Evolutionary conservation across 2,797 vertebrate genomes (phyloP), one percentile per base, ranked within the genome.

Genomic region (Propithecus deckenii): DNA sequence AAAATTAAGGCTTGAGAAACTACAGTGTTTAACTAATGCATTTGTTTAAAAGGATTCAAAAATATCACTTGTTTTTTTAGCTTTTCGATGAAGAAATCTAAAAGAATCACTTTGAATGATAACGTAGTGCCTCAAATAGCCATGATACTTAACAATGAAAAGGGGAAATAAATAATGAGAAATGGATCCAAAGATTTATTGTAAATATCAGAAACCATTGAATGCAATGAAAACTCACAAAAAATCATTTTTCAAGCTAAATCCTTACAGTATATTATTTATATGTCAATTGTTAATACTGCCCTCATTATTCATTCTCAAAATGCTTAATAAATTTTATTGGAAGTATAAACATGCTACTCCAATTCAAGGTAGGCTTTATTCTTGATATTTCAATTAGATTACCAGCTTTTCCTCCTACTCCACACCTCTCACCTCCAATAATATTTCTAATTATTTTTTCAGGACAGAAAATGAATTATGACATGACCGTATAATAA

Each of bases 31-130:
- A 97, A 72, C 20, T 79, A 10, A 55, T 2, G 4, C 2, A 50
- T 89, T 97, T 96, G 48, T 97, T 84, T n/a, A 96, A 50, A 97
- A 97, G 43, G 3, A 78, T 76, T 94, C 69, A 96, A 94, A 95
- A 98, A 72, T 96, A 95, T 10, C 4, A 46, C 30, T 97, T 96
- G 71, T 96, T 98, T 94, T 95, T 83, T 96, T 65, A 86, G 90
- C 46, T 97, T 95, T 86, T n/a, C 32, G 59, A 74, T 80, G 35
- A 97, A 98, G 67, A 86, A 94, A 52, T 55, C 28, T 71, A 78
- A 72, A 95, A 23, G 28, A 96, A 95, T 97, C 28, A 91, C 10
- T 5, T 12, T 18, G 80, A 97, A 97, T 97, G 88, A 92, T 52
- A 88, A 78, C 52, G 1, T 89, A 94, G 92, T 95, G 87, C 35